These are phyloP conservation scores for Hermatobates lingyangjiaoensis DNA, from an alignment of 1,140 invertebrate genomes.

Conservation along the genomic window DNA sequence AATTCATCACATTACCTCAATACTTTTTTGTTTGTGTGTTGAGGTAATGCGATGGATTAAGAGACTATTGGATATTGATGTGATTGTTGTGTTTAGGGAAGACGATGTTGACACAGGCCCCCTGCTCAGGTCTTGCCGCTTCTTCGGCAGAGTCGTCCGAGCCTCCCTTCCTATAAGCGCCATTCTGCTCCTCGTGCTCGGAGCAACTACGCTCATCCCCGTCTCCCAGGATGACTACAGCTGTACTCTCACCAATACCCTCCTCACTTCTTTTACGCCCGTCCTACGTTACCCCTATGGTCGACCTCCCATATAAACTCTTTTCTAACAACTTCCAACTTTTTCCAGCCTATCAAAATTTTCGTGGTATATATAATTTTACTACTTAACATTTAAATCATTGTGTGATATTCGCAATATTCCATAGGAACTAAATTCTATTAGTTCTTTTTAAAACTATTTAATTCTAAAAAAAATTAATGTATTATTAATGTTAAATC, in stretches of 20 bases:
- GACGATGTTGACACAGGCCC: slow-evolving; percentile 38
- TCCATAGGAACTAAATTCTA: no score
- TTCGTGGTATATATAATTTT: no score
- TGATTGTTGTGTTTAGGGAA: background rate
- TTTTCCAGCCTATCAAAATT: background rate
- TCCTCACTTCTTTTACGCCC: slow-evolving; percentile 59
- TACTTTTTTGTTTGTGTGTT: no score
- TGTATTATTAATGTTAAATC: no score
- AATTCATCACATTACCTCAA: no score
- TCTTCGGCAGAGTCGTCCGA: slow-evolving; percentile 67
- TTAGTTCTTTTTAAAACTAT: no score
- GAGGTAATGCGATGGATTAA: no score
- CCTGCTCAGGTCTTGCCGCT: slow-evolving; percentile 51
- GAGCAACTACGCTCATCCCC: slow-evolving; percentile 70
- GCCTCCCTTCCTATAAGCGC: slow-evolving; percentile 82
- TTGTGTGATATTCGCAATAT: no score
- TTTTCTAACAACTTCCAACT: background rate
- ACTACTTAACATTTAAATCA: no score
- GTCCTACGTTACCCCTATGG: slow-evolving; percentile 73
- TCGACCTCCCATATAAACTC: slow-evolving; percentile 59
- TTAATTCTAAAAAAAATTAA: no score
- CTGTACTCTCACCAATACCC: slow-evolving; percentile 62
- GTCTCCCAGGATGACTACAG: slow-evolving; percentile 67
- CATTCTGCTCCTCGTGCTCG: slow-evolving; percentile 68
- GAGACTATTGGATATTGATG: no score